Evolutionary conservation across 2,113 vertebrate species (phyloP).

Genomic region (Chinchilla lanigera): DNA sequence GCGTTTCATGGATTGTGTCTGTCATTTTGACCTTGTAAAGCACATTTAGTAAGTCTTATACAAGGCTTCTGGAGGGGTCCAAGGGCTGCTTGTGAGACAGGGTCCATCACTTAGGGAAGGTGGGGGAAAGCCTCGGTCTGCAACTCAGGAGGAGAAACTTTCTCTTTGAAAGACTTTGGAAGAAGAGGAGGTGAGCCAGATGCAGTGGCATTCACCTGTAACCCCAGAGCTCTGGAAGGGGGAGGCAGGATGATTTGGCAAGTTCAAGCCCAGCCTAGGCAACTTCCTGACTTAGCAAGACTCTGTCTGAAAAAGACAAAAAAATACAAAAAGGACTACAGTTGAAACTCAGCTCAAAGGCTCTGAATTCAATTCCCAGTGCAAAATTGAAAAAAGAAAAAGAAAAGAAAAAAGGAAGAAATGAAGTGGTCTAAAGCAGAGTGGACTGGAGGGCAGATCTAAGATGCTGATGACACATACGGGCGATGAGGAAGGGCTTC

Average conservation of each 20-base stretch:
- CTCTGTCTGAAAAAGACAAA: background rate
- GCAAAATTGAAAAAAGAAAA: background rate
- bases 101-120: rapidly evolving
- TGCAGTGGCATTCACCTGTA: background rate
- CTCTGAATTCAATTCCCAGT: background rate
- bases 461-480: background rate
- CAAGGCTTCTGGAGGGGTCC: rapidly evolving
- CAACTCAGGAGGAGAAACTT: background rate
- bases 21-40: background rate
- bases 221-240: background rate
- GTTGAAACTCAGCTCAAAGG: background rate
- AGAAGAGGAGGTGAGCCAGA: background rate
- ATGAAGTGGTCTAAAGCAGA: background rate
- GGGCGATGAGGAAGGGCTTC: background rate
- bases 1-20: background rate
- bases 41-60: no score
- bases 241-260: background rate
- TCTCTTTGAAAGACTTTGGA: background rate
- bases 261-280: background rate
- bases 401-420: background rate
- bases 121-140: background rate
- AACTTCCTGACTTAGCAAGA: background rate
- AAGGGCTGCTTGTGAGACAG: no score
- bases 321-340: background rate
- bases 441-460: background rate